Evolutionary conservation across 2,888 invertebrate species (phyloP).

Genomic region (Synanthedon tipuliformis): DNA sequence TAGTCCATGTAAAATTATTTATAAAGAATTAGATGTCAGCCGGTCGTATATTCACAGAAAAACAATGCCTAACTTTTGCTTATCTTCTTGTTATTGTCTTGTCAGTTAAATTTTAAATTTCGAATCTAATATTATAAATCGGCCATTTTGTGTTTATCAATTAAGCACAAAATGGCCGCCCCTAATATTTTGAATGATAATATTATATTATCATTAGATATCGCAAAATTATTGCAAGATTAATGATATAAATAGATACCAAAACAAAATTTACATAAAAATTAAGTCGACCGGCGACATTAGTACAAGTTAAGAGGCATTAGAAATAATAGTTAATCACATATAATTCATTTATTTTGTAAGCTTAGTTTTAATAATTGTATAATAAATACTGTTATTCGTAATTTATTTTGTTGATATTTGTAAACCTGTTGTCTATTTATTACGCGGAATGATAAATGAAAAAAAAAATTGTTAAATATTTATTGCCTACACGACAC

Average conservation of each 20-base stretch:
- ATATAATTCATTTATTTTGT: slow-evolving; percentile 36
- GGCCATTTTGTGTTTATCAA: too few species aligned
- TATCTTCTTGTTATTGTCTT: too few species aligned
- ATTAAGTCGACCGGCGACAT: slow-evolving; percentile 31
- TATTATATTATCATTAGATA: too few species aligned
- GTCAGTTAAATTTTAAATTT: too few species aligned
- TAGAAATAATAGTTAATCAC: slow-evolving; percentile 41
- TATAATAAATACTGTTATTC: slow-evolving; percentile 63
- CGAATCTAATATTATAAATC: too few species aligned
- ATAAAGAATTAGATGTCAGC: slow-evolving; percentile 56
- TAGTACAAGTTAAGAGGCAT: slow-evolving; percentile 61
- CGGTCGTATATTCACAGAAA: slow-evolving; percentile 24
- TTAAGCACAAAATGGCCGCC: too few species aligned
- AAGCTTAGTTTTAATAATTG: slow-evolving; percentile 54
- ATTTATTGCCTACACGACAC: slow-evolving; percentile 48
- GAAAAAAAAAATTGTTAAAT: slow-evolving; percentile 64
- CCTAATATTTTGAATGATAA: too few species aligned
- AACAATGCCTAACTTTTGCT: neutral
- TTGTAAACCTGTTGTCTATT: slow-evolving; percentile 71
- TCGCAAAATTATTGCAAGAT: too few species aligned
- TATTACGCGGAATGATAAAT: slow-evolving; percentile 49
- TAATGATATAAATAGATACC: too few species aligned
- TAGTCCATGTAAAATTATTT: slow-evolving; percentile 67
- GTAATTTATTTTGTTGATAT: slow-evolving; percentile 72
- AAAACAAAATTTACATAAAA: too few species aligned